Evolutionary conservation across 2,797 vertebrate species (phyloP).

Genomic region (Tenualosa ilisha): DNA sequence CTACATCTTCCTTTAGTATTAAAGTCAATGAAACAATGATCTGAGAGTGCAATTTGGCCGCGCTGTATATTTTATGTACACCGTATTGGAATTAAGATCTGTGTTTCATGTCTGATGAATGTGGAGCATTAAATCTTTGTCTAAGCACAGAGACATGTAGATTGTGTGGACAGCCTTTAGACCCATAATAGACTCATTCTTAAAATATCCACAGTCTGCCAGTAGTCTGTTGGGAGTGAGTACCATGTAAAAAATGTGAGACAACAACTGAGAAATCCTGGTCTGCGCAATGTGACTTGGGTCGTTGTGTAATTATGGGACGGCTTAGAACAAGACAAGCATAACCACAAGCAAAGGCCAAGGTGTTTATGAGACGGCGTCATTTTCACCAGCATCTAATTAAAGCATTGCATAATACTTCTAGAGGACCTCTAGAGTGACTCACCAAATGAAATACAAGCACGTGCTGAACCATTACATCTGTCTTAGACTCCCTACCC

Average conservation of each 20-base stretch:
- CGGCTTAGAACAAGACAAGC: neutral
- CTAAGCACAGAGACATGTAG: conserved; percentile 5
- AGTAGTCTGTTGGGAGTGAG: neutral
- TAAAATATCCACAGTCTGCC: neutral
- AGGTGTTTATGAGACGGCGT: conserved; percentile 26
- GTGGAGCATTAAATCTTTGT: conserved; percentile 7
- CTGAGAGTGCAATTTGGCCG: too few relatives aligned
- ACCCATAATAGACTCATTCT: neutral
- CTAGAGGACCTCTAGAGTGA: neutral
- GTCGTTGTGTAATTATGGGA: conserved; percentile 30
- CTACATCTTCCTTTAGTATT: too few relatives aligned
- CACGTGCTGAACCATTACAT: neutral
- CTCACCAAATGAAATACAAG: neutral
- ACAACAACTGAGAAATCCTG: conserved; percentile 6
- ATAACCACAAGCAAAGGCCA: neutral
- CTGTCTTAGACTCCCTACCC: neutral
- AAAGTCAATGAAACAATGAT: too few relatives aligned
- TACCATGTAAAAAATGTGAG: neutral
- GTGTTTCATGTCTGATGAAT: too few relatives aligned
- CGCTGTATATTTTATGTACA: too few relatives aligned
- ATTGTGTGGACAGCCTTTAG: neutral
- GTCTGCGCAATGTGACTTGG: conserved; percentile 20
- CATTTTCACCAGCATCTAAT: conserved; percentile 20
- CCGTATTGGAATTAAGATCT: too few relatives aligned
- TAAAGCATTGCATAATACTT: neutral